Evolutionary conservation across 2,113 vertebrate species (phyloP), one percentile per base, ranked within the genome.

Genomic region (Pteruthius melanotis): DNA sequence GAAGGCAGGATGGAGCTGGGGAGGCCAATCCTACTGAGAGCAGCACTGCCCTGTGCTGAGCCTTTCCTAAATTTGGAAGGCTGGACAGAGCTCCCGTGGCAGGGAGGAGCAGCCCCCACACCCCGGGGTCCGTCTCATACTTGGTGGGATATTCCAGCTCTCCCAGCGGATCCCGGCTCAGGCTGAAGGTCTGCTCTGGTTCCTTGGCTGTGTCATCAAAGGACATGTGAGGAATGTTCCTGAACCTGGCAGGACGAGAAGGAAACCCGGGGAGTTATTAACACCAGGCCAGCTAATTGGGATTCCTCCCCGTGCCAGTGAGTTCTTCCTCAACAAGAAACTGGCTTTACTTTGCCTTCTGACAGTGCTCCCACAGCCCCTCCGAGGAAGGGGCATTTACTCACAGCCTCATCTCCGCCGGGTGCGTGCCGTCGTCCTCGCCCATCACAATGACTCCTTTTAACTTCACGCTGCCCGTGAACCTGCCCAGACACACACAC

Each of bases 201-300:
- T 99, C 99, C 97, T 98, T 98, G 96, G 98, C 98, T 10, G 98
- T 95, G 57, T 99, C 99, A 76, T 99, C 99, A 84, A 99, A 99
- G 16, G 99, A 99, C 99, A 99, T 99, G 87, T 99, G 99, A 86
- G 99, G 99, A 96, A 99, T 98, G 96, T 99, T 99, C 97, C 98
- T 99, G 97, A 98, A 99, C 90, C 99, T 99, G 91, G 59, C 47
- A 74, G 66, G 80, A 82, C 42, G 21, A 65, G 87, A 57, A 60
- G 39, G 13, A 83, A 72, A 13, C 33, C 3, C 81, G 47, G 77
- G 40, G 31, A 31, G 77, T 56, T 4, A 50, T 50, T 45, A 92
- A 49, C 33, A 23, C 5, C 49, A 31, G 22, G 0, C 4, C 64
- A 83, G 61, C 44, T 39, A 26, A 47, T 28, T 69, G 44, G 44